Percentiles rank a stretch among this genome's conserved stretches.
These are phyloP conservation scores for Philypnodon macrostomus DNA, from an alignment of 2,797 vertebrate genomes.

Conservation along the genomic window DNA sequence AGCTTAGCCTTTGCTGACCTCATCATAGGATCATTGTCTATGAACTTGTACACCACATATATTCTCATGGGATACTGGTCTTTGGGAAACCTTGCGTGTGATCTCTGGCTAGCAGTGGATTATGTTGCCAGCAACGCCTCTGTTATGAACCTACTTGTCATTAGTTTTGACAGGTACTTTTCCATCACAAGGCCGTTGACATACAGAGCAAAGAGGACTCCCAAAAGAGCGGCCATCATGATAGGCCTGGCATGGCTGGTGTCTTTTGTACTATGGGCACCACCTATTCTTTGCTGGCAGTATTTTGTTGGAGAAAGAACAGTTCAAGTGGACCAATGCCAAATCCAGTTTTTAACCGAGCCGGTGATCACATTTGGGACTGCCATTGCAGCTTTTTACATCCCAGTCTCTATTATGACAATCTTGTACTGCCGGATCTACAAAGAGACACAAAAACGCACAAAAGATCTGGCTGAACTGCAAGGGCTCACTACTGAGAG, in stretches of 20 bases:
- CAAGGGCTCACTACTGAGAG: conserved; percentile 85
- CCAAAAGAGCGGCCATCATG: conserved; percentile 92
- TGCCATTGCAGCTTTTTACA: conserved; percentile 97
- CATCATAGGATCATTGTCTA: conserved; percentile 94
- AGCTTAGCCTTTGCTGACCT: conserved; percentile 97
- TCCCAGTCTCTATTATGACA: conserved; percentile 96
- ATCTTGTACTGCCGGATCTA: conserved; percentile 97
- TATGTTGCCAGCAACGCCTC: conserved; percentile 98
- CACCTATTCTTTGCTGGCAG: conserved; percentile 96
- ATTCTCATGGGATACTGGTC: conserved; percentile 96
- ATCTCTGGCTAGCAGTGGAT: conserved; percentile 95
- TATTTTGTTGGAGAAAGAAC: conserved; percentile 91
- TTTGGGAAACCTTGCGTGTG: conserved; percentile 92
- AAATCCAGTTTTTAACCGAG: conserved; percentile 95
- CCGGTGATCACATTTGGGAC: conserved; percentile 97
- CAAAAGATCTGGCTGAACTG: conserved; percentile 94
- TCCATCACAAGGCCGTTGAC: conserved; percentile 96
- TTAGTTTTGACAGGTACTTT: conserved; percentile 98
- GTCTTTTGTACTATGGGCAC: conserved; percentile 95
- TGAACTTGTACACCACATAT: conserved; percentile 96
- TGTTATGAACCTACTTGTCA: conserved; percentile 96
- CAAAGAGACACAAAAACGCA: conserved; percentile 94
- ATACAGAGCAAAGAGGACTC: conserved; percentile 93
- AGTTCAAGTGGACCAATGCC: conserved; percentile 83
- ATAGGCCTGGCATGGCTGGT: conserved; percentile 95